Conservation (phyloP, 2,113 vertebrate genomes). For the Glaucidium brasilianum region DNA sequence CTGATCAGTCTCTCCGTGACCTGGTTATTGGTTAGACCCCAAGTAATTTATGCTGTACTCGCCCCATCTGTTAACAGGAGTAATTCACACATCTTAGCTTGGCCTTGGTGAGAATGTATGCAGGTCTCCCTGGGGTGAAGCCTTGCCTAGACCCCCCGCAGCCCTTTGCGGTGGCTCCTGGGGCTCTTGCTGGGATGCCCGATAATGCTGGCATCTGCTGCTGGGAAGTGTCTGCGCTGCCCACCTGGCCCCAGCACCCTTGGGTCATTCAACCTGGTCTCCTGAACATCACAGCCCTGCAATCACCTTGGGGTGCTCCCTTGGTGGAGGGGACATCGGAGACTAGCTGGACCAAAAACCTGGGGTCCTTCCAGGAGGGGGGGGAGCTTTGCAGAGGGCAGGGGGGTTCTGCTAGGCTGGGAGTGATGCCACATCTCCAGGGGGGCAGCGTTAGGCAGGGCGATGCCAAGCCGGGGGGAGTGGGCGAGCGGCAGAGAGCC, state of each 20-base stretch:
- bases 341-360: not conserved
- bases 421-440: not conserved
- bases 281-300: not conserved
- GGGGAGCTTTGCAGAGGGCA: not conserved
- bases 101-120: not conserved
- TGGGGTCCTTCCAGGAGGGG: not conserved
- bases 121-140: accelerated
- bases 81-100: not conserved
- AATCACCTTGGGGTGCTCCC: not conserved
- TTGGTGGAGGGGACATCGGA: accelerated
- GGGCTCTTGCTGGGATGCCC: not conserved
- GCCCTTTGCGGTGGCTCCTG: accelerated
- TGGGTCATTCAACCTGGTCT: not conserved
- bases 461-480: conserved; percentile 10
- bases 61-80: not conserved
- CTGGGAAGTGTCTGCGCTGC: accelerated
- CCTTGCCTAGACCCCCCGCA: not conserved
- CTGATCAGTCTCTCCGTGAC: not conserved
- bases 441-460: not conserved
- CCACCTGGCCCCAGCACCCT: not conserved
- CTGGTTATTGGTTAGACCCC: not conserved
- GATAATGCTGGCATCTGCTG: not conserved
- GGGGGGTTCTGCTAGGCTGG: not conserved
- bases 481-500: conserved; percentile 45
- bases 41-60: not conserved